A percentile compares a stretch with the other conserved stretches of the same genome.
phyloP scores from a whole-genome alignment of 2,797 vertebrate species.

The Sparidentex hasta region DNA sequence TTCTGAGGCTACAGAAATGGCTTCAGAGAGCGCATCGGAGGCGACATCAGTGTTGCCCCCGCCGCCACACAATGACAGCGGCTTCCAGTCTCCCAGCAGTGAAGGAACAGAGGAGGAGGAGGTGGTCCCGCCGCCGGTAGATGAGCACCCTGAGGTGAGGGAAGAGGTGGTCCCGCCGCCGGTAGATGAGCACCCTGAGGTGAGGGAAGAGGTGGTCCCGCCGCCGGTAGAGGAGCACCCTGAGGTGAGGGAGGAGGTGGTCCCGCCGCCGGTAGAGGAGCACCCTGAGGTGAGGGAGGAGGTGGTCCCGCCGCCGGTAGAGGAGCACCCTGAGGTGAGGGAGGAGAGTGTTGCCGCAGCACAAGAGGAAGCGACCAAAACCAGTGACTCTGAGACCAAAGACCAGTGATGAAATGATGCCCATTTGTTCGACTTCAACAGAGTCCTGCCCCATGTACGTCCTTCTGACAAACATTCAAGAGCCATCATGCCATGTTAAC shows the following conservation, averaged over 20 bases:
- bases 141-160: neutral
- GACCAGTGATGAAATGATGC: constrained; percentile 54
- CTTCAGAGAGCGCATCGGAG: constrained; percentile 38
- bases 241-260: too few species aligned
- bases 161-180: neutral
- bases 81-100: constrained; percentile 62
- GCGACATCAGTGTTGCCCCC: constrained; percentile 13
- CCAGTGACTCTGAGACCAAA: constrained; percentile 79
- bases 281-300: neutral
- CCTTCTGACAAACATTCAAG: constrained; percentile 27
- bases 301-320: neutral
- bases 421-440: neutral
- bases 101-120: constrained; percentile 31
- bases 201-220: constrained; percentile 3
- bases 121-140: too few species aligned
- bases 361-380: constrained; percentile 30
- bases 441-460: neutral
- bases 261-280: too few species aligned
- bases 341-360: neutral
- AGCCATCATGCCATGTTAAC: constrained; percentile 19
- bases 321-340: constrained; percentile 7
- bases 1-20: neutral
- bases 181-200: constrained; percentile 1
- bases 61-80: constrained; percentile 50
- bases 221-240: too few species aligned